Percentiles rank a stretch among this genome's conserved stretches.
Evolutionary conservation across 1,140 invertebrate genomes (phyloP).

Genomic region (Bombyx mori): ASM3026992v2 NC_085113.1:5382501-5383000

Average conservation of each 20-base stretch:
- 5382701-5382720: conserved; percentile 94
- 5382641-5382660: conserved; percentile 65
- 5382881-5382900: conserved; percentile 87
- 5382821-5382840: conserved; percentile 93
- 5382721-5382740: conserved; percentile 88
- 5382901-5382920: conserved; percentile 91
- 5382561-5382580: conserved; percentile 74
- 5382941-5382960: conserved; percentile 92
- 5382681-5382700: conserved; percentile 97
- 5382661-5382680: conserved; percentile 78
- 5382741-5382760: conserved; percentile 73
- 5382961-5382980: conserved; percentile 99
- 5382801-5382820: conserved; percentile 92
- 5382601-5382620: conserved; percentile 88
- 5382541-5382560: conserved; percentile 90
- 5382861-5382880: conserved; percentile 76
- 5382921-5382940: conserved; percentile 81
- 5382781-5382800: conserved; percentile 95
- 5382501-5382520: conserved; percentile 89
- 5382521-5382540: conserved; percentile 95
- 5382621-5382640: conserved; percentile 63
- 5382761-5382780: conserved; percentile 72
- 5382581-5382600: conserved; percentile 94
- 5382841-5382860: conserved; percentile 81
- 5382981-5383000: conserved; percentile 98